A percentile compares a stretch with the other conserved stretches of the same genome.
Evolutionary conservation across 1,140 invertebrate species (phyloP).

Genomic region (Drosophila bocqueti): DNA sequence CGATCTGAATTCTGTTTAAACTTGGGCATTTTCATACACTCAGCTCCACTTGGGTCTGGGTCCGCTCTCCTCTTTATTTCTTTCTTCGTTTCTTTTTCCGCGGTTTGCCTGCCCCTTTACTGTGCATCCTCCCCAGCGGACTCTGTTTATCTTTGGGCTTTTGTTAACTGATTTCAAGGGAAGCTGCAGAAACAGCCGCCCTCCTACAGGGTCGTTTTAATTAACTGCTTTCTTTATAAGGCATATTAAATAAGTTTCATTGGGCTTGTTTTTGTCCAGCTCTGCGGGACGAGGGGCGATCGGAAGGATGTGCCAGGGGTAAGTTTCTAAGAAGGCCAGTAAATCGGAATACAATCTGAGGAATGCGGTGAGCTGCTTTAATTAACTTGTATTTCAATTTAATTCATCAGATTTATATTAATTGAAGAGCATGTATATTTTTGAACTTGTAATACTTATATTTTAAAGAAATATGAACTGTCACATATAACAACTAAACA

Average conservation of each 20-base stretch:
- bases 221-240: constrained; percentile 68
- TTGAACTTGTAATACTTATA: too few relatives aligned
- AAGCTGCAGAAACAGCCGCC: constrained; percentile 47
- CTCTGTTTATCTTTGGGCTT: constrained; percentile 46
- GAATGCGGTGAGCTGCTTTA: constrained; percentile 2
- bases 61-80: constrained; percentile 10
- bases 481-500: too few relatives aligned
- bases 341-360: constrained; percentile 1
- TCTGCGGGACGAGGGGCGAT: constrained; percentile 10
- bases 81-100: constrained; percentile 19
- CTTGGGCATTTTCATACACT: constrained; percentile 59
- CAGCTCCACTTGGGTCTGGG: constrained; percentile 12
- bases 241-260: constrained; percentile 49
- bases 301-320: constrained; percentile 12
- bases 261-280: constrained; percentile 19
- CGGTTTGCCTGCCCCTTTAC: constrained; percentile 29
- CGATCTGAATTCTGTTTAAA: constrained; percentile 71
- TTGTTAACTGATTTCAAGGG: constrained; percentile 76
- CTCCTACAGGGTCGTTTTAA: constrained; percentile 60
- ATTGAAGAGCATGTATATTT: too few relatives aligned
- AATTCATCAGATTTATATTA: too few relatives aligned
- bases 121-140: constrained; percentile 20
- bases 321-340: constrained; percentile 27
- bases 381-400: neutral
- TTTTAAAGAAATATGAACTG: too few relatives aligned